Evolutionary conservation across 1,140 invertebrate species (phyloP), one percentile per base, ranked within the genome.

Genomic region (Hylyphantes graminicola): DNA sequence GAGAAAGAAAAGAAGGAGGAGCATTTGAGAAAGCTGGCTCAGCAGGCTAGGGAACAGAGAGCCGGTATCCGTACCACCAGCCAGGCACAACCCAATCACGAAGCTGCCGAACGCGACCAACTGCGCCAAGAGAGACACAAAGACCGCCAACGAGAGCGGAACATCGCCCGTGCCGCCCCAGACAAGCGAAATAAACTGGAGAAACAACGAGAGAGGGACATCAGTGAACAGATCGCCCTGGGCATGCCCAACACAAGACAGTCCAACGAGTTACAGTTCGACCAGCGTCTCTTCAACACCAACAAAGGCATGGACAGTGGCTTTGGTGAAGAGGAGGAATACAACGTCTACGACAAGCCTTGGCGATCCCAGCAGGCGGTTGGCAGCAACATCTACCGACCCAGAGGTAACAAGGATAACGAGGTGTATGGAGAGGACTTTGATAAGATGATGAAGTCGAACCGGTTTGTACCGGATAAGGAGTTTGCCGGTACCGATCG

Each of bases 1-100:
- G 97, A 99, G 89, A 99, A 99, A 88, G 97, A 99, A 88, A 97
- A 97, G 90, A 99, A 99, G 88, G 98, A 99, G 90, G 97, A 98
- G 87, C 94, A 96, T 90, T 90, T 99, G 86, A 91, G 97, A 67
- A 93, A 95, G 89, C 91, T 99, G 88, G 98, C 98, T 17, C 96
- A 98, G 89, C 95, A 97, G 88, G 98, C 98, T 0, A 93, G 98
- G 85, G 97, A 99, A 87, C 96, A 98, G 88, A 92, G 97, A 86
- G 96, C 96, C 51, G 97, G 97, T 0, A 92, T 95, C n/a, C 92
- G 93, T 67, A 85, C 86, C 7, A 82, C 85, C 48, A 89, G 90
- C 35, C 88, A 89, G 12, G 70, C 87, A 63, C 87, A 88, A n/a
- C 86, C 87, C 48, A 87, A 88, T 70, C 92, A 93, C 51, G 96